A percentile compares a stretch with the other conserved stretches of the same genome.
phyloP scores from a whole-genome alignment of 64 coral and sea anemone species.

The Pocillopora damicornis region DNA sequence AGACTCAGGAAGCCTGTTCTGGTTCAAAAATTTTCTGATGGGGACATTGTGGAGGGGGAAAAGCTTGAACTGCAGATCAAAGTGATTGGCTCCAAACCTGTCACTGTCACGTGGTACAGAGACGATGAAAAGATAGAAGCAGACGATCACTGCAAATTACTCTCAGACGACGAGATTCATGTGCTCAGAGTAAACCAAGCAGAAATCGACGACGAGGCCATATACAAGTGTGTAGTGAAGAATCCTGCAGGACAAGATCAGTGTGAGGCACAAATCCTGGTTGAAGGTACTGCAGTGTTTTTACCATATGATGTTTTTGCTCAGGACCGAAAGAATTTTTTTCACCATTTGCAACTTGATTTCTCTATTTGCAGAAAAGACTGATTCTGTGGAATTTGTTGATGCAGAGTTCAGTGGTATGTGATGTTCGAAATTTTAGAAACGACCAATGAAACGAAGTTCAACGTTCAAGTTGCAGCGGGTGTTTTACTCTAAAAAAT shows the following conservation, averaged over 20 bases:
- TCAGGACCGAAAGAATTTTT: not conserved
- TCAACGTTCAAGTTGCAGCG: too few species aligned
- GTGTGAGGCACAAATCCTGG: constrained; percentile 77
- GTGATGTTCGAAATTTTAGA: too few species aligned
- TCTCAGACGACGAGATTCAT: constrained; percentile 50
- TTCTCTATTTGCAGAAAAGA: constrained; percentile 12
- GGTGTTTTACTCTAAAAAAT: too few species aligned
- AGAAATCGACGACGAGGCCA: constrained; percentile 69
- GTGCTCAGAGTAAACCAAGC: constrained; percentile 49
- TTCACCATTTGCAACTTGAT: too few species aligned
- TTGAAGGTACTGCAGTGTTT: constrained; percentile 60
- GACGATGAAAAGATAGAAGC: constrained; percentile 50
- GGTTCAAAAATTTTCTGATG: constrained; percentile 38
- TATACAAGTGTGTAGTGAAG: constrained; percentile 68
- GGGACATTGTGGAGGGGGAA: constrained; percentile 39
- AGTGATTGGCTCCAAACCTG: constrained; percentile 63
- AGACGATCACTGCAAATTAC: constrained; percentile 38
- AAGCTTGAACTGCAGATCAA: constrained; percentile 44
- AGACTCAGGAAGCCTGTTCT: constrained; percentile 22
- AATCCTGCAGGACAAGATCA: constrained; percentile 62
- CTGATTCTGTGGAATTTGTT: not conserved
- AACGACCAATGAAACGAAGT: too few species aligned
- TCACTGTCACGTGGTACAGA: constrained; percentile 62
- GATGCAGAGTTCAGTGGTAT: not conserved
- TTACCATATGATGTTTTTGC: not conserved